Evolutionary conservation across 2,797 vertebrate species (phyloP).

Genomic region (Sus cebifrons): DNA sequence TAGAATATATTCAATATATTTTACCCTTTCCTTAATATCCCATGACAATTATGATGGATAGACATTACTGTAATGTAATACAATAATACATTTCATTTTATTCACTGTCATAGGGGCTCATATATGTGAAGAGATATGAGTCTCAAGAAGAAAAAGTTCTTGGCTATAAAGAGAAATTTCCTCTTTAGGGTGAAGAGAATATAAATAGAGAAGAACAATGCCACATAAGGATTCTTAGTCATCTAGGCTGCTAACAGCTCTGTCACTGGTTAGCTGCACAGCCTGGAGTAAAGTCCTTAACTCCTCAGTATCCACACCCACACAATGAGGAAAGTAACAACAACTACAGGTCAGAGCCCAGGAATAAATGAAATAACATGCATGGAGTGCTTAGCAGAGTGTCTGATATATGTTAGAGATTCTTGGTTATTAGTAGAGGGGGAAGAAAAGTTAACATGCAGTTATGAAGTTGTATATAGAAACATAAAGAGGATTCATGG

Average conservation of each 20-base stretch:
- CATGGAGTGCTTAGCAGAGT: not conserved
- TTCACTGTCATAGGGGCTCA: not conserved
- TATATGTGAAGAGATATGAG: not conserved
- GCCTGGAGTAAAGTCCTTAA: not conserved
- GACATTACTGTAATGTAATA: not conserved
- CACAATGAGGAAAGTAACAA: not conserved
- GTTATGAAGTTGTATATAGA: not conserved
- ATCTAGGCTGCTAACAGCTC: not conserved
- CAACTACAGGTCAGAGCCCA: not conserved
- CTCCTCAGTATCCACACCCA: not conserved
- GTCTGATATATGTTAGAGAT: not conserved
- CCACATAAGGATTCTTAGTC: not conserved
- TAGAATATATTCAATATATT: not conserved
- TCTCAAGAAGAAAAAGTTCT: not conserved
- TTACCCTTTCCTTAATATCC: not conserved
- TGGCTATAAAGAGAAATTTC: not conserved
- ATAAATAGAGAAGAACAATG: not conserved
- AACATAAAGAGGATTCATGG: not conserved
- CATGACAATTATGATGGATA: not conserved
- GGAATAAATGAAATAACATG: not conserved
- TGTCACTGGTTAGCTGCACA: not conserved
- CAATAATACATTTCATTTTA: conserved; percentile 7
- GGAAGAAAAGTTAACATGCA: not conserved
- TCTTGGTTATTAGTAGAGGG: not conserved
- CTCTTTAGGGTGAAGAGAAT: not conserved